Base-by-base conservation (phyloP, 2,888 invertebrate species). In the Bibio marci region DNA sequence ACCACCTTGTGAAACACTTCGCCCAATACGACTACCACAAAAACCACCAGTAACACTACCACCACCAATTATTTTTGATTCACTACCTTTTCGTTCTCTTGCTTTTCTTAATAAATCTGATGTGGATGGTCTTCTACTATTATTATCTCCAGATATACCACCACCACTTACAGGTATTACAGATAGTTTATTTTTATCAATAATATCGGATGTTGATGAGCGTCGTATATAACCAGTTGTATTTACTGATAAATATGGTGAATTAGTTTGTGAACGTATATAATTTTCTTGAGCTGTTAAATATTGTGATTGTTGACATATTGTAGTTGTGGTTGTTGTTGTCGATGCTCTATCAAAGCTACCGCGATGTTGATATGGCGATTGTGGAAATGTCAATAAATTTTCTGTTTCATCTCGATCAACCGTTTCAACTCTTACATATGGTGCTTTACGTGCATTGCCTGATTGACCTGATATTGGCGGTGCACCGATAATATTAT, bases 161-260 rank as follows among this genome's bases (percentile, higher is more conserved):
- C 22, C 22, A 8, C 22, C 22, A 22, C 22, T 22, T 14, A 14
- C 17, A 7, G 31, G 11, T 8, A 8, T 53, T 54, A 40, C 30
- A 19, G 32, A 28, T 36, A 22, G 30, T 30, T 38, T 35, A 19
- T 38, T 43, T 42, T 54, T 43, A 26, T 40, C 43, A 11, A 45
- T 53, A 30, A 62, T 62, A 37, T 62, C 62, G 35, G 62, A 62
- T 12, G 62, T 61, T 10, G 62, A 62, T 25, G 62, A 62, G 37
- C 62, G 57, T 11, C 61, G 51, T 11, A 60, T 55, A 40, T 54
- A 55, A 27, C 50, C 46, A 13, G 40, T 39, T 12, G 35, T 37
- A 42, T 54, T 55, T 13, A 45, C 42, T 4, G 41, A 39, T n/a
- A 45, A 55, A 43, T 55, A 59, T n/a, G 60, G 58, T 32, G 62